These are phyloP conservation scores for Steinernema feltiae DNA, from an alignment of 1,140 invertebrate species.

Conservation along the genomic window DNA sequence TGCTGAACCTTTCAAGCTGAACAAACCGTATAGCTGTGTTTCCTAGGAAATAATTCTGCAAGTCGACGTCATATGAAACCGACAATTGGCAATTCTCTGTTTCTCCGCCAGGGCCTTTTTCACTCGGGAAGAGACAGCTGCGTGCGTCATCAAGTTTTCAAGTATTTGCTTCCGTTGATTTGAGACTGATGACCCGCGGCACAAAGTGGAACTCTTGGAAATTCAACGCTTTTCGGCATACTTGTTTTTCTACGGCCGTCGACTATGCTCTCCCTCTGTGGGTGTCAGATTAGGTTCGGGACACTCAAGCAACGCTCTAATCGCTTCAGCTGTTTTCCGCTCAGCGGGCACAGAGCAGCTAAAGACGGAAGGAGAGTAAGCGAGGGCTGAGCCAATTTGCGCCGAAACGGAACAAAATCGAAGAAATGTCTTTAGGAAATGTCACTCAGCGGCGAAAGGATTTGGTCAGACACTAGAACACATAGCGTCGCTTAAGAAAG, in stretches of 20 bases:
- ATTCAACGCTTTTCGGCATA: too few species aligned
- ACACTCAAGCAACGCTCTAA: neutral
- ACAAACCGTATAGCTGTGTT: too few species aligned
- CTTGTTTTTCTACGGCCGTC: neutral
- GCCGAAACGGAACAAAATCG: conserved; percentile 15
- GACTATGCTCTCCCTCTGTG: neutral
- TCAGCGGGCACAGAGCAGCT: neutral
- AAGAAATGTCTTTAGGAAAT: neutral
- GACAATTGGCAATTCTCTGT: neutral
- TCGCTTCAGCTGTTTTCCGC: neutral
- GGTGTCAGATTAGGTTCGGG: neutral
- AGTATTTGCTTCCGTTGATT: too few species aligned
- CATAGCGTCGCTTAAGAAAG: neutral
- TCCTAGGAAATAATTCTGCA: neutral
- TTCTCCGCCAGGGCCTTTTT: neutral
- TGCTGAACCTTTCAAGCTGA: too few species aligned
- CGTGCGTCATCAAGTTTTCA: neutral
- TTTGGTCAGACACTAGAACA: neutral
- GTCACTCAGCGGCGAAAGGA: neutral
- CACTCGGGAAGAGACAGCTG: neutral
- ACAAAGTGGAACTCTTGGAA: too few species aligned
- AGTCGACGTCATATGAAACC: neutral
- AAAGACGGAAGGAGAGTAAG: neutral
- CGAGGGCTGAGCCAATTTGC: neutral
- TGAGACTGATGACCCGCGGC: too few species aligned